These are phyloP conservation scores for Oxycera nigricornis DNA, from an alignment of 2,888 invertebrate genomes.

Conservation along the genomic window DNA sequence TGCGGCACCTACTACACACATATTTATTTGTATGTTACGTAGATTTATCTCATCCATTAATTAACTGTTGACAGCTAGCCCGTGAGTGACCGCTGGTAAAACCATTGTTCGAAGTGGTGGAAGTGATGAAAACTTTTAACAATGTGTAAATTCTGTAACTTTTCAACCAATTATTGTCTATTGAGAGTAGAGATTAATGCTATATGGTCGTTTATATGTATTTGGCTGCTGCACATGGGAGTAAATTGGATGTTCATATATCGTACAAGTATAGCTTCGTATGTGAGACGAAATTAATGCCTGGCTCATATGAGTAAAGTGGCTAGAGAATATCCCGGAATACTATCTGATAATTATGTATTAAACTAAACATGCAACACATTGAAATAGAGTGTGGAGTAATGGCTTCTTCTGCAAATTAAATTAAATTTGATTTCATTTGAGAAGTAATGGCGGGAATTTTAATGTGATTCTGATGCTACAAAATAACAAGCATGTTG, in stretches of 20 bases:
- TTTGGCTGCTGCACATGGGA: not conserved
- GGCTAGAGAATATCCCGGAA: no score
- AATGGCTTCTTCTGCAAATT: no score
- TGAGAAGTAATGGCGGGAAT: no score
- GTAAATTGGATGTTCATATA: not conserved
- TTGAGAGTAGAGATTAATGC: not conserved
- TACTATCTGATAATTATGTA: not conserved
- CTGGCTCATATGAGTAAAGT: no score
- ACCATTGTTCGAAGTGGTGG: not conserved
- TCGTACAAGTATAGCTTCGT: no score
- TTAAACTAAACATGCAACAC: not conserved
- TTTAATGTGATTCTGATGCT: no score
- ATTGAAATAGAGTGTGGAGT: no score
- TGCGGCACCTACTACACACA: no score
- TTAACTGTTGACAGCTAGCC: slow-evolving; percentile 38
- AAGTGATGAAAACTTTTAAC: slow-evolving; percentile 26
- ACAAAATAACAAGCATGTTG: no score
- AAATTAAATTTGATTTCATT: no score
- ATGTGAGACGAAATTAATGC: no score
- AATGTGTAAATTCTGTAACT: slow-evolving; percentile 30
- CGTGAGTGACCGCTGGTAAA: slow-evolving; percentile 11
- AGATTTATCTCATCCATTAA: slow-evolving; percentile 37
- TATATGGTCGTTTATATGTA: not conserved
- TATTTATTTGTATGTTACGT: no score
- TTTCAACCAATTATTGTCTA: slow-evolving; percentile 41